Base-by-base conservation (phyloP, 2,888 invertebrate species). In the Sesia bembeciformis region DNA sequence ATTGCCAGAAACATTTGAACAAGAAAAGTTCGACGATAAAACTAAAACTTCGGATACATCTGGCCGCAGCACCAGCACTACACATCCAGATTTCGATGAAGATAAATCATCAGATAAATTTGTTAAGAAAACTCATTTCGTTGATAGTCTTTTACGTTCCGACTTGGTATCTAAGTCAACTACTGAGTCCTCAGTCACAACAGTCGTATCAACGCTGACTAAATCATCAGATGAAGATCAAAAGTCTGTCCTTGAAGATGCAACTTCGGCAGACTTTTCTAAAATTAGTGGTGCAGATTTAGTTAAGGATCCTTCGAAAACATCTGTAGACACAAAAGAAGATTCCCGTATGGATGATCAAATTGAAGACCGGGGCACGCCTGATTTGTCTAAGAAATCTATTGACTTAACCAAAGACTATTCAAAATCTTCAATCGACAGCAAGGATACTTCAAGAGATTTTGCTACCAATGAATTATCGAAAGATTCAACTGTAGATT, bases 401-500 rank as follows among this genome's bases (percentile, higher is more conserved):
- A 67, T 88, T 40, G 89, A 88, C 58, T 64, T 89, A 56, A 87
- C 87, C 4, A 89, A 89, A 66, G 89, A 89, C 63, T 89, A 87
- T 59, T 89, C 89, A 1, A 89, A 89, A 63, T 89, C 89, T 23
- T 89, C 89, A 40, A 87, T 89, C 50, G 89, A 89, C 58, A 89
- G 89, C 62, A 89, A 89, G 72, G 89, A 89, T 58, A 89, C 89
- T 0, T 89, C 89, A 3, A 74, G 86, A 69, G 89, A 89, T 67
- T 88, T 89, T 71, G 87, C 89, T 7, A 88, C 89, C 7, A 89
- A 89, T 64, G 89, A 89, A 62, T 57, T 89, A 49, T 89, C 89
- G 3, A 89, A 89, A 72, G 89, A 89, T 62, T 89, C 89, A n/a
- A 89, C 89, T 1, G 80, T 83, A 41, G 89, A 89, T 56, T 71